Percentiles rank a stretch among this genome's conserved stretches.
These are phyloP conservation scores for Drosophila mayaguana DNA, from an alignment of 2,888 invertebrate genomes.

Conservation along the genomic window DNA sequence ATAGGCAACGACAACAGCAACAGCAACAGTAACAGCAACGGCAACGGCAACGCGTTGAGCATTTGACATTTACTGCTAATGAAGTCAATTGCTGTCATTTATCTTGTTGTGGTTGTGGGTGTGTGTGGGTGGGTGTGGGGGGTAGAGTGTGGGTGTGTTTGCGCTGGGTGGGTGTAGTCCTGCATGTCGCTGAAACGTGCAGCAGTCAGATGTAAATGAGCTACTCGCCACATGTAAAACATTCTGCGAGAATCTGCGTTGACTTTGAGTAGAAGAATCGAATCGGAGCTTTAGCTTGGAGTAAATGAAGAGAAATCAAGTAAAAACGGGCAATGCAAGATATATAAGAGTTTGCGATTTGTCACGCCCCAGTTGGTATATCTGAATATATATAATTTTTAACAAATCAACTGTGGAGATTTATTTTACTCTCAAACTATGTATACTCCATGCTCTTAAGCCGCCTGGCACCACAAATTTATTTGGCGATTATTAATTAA, in stretches of 20 bases:
- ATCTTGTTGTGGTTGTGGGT: slow-evolving; percentile 59
- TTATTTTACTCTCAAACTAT: no score
- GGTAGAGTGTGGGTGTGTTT: neutral
- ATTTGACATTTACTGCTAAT: slow-evolving; percentile 82
- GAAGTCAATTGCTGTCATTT: slow-evolving; percentile 84
- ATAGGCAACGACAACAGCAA: slow-evolving; percentile 30
- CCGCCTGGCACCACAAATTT: no score
- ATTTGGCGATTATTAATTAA: no score
- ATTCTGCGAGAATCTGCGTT: slow-evolving; percentile 23
- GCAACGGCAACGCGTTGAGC: slow-evolving; percentile 34
- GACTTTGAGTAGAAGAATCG: slow-evolving; percentile 3
- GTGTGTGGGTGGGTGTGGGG: slow-evolving; percentile 7
- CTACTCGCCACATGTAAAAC: slow-evolving; percentile 34
- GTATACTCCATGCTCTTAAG: no score
- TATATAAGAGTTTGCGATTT: no score
- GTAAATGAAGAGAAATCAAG: no score
- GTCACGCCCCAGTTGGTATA: no score
- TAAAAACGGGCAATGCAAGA: no score
- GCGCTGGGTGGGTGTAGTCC: slow-evolving; percentile 8
- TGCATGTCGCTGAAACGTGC: slow-evolving; percentile 2
- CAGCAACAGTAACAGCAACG: slow-evolving; percentile 14
- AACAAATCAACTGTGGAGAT: no score
- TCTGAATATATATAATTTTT: no score
- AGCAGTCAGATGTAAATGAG: slow-evolving; percentile 26
- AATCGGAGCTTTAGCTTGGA: neutral